A percentile compares a stretch with the other conserved stretches of the same genome.
These are phyloP conservation scores for Gadus macrocephalus DNA, from an alignment of 2,113 vertebrate genomes.

Conservation along the genomic window DNA sequence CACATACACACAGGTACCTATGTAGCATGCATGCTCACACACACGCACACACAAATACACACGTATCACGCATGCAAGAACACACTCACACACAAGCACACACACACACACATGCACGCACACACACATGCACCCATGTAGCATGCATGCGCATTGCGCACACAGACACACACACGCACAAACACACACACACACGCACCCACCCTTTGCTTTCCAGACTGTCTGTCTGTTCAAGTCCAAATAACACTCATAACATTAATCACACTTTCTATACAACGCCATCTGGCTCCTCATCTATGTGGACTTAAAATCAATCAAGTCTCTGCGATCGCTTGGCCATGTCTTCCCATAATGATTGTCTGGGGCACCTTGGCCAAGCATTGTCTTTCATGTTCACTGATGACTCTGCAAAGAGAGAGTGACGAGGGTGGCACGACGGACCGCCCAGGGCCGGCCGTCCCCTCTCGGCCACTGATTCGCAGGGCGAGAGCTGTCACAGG, in stretches of 20 bases:
- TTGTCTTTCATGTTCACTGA: constrained; percentile 41
- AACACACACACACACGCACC: too few relatives aligned
- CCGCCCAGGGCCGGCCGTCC: constrained; percentile 42
- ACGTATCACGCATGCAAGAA: background rate
- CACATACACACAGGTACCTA: too few relatives aligned
- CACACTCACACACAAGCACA: too few relatives aligned
- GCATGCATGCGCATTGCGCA: too few relatives aligned
- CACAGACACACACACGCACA: background rate
- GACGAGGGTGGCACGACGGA: constrained; percentile 14
- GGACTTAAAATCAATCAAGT: too few relatives aligned
- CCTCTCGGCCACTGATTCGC: too few relatives aligned
- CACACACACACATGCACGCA: background rate
- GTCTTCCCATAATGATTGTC: background rate
- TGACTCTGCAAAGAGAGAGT: constrained; percentile 46
- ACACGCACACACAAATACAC: background rate
- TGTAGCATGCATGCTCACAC: background rate
- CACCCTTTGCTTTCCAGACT: too few relatives aligned
- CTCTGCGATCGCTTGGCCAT: constrained; percentile 34
- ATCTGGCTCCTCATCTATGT: too few relatives aligned
- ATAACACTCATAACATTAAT: too few relatives aligned
- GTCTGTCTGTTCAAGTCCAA: too few relatives aligned
- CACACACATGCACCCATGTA: background rate
- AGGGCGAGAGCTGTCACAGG: constrained; percentile 26
- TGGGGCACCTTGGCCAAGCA: constrained; percentile 10
- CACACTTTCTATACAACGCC: too few relatives aligned